Conservation (phyloP, 1,140 invertebrate genomes). For the Hylaeus anthracinus region DNA sequence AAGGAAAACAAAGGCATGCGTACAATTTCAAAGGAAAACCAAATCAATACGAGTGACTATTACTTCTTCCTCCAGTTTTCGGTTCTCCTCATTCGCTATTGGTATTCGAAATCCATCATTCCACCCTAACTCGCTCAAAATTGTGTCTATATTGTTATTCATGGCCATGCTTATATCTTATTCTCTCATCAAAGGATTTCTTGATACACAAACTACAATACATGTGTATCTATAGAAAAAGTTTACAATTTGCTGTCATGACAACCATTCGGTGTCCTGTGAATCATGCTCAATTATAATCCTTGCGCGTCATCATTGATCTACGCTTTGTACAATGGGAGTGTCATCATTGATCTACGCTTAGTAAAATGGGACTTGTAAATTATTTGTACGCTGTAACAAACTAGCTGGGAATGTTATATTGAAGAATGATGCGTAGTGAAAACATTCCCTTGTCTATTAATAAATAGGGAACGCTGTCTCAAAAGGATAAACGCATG, state of each 20-base stretch:
- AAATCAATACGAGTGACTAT: constrained; percentile 37
- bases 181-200: neutral
- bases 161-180: constrained; percentile 20
- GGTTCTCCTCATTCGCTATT: constrained; percentile 87
- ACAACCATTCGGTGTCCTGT: constrained; percentile 5
- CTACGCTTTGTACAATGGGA: no score
- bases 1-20: neutral
- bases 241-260: constrained; percentile 37
- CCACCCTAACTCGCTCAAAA: constrained; percentile 87
- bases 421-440: no score
- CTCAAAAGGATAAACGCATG: no score
- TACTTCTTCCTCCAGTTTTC: constrained; percentile 83
- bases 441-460: no score
- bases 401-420: no score
- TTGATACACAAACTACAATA: constrained; percentile 6
- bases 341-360: no score
- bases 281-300: no score
- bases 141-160: constrained; percentile 79
- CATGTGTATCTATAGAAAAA: neutral
- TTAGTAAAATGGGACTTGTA: no score
- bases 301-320: no score
- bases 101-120: constrained; percentile 87
- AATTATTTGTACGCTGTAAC: no score
- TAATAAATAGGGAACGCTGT: no score
- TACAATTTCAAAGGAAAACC: neutral